These are phyloP conservation scores for Gnathonemus echidnorhynchus DNA, from an alignment of 2,113 vertebrate species.

Conservation along the genomic window DNA sequence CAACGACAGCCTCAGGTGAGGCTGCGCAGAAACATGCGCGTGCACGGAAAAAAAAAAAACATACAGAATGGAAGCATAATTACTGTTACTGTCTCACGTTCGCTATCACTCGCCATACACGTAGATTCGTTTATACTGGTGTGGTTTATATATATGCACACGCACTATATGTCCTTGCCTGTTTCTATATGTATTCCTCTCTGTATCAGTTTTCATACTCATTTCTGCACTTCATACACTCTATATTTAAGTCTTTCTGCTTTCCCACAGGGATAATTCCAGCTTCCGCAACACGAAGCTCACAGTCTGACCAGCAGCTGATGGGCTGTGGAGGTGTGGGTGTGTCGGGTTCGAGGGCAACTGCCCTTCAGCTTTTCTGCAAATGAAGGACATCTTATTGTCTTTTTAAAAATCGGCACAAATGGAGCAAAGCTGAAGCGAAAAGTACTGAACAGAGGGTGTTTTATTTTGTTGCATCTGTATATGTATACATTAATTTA, in stretches of 20 bases:
- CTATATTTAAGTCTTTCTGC: not conserved
- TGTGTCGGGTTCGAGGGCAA: not conserved
- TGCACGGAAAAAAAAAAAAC: not conserved
- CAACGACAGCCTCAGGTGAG: slow-evolving; percentile 63
- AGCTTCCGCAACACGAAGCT: slow-evolving; percentile 67
- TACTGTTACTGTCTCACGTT: not conserved
- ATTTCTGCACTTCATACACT: not conserved
- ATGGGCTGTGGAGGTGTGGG: not conserved
- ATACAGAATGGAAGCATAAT: not conserved
- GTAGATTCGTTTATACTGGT: not conserved
- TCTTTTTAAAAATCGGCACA: not conserved
- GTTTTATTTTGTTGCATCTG: not conserved
- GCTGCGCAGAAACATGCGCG: not conserved
- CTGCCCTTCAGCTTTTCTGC: not conserved
- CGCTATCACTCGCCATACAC: not conserved
- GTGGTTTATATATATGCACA: not conserved
- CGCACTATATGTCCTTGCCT: not conserved
- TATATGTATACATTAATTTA: not conserved
- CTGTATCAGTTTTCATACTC: not conserved
- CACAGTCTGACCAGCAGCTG: slow-evolving; percentile 41
- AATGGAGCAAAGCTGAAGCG: not conserved
- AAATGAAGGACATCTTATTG: not conserved
- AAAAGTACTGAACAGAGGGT: not conserved
- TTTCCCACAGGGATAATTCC: slow-evolving; percentile 57
- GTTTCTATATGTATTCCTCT: not conserved